Conservation (phyloP, 2,888 invertebrate genomes). For the Dasysyrphus tricinctus region DNA sequence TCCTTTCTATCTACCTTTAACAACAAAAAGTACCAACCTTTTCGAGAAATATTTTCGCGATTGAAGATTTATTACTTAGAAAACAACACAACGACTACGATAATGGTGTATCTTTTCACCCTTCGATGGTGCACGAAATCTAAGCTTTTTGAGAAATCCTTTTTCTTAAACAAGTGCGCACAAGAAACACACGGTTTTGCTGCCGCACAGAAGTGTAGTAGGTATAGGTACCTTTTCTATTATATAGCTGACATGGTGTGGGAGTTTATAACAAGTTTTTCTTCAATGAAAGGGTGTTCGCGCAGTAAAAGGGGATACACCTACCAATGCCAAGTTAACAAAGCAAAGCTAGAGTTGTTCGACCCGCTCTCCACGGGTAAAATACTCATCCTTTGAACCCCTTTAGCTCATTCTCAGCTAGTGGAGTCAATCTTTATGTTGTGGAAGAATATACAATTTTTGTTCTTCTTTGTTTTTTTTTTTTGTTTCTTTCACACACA, state of each 20-base stretch:
- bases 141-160: slow-evolving; percentile 53
- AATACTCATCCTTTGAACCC: slow-evolving; percentile 61
- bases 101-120: slow-evolving; percentile 57
- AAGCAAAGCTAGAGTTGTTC: slow-evolving; percentile 56
- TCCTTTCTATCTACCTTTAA: slow-evolving; percentile 5
- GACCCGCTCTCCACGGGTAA: slow-evolving; percentile 27
- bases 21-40: slow-evolving; percentile 33
- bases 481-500: slow-evolving; percentile 78
- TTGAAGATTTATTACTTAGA: slow-evolving; percentile 68
- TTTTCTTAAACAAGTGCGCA: slow-evolving; percentile 58
- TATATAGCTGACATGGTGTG: slow-evolving; percentile 27
- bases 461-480: slow-evolving; percentile 19
- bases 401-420: slow-evolving; percentile 34
- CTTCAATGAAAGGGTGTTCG: slow-evolving; percentile 12
- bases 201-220: slow-evolving; percentile 2
- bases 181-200: slow-evolving; percentile 57
- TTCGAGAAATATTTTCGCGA: slow-evolving; percentile 67
- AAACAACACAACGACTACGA: slow-evolving; percentile 13
- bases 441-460: slow-evolving; percentile 41
- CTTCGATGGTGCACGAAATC: slow-evolving; percentile 63
- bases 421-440: slow-evolving; percentile 55
- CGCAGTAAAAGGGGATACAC: no score
- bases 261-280: slow-evolving; percentile 70
- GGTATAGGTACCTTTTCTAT: neutral
- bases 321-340: slow-evolving; percentile 30